Conservation (phyloP, 2,113 vertebrate genomes). For the Amphiprion ocellaris region DNA sequence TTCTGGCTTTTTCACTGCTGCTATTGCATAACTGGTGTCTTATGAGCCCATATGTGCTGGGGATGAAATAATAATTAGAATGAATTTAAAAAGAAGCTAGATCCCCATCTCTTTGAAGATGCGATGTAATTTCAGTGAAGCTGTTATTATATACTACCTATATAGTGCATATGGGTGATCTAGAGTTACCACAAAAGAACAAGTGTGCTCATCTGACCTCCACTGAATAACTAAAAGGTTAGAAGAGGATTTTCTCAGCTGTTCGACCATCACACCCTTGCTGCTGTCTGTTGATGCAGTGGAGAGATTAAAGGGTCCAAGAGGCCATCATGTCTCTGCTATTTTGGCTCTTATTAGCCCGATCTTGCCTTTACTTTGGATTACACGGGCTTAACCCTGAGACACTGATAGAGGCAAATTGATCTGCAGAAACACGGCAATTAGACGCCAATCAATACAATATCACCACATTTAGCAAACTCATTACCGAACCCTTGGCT, state of each 20-base stretch:
- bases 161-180: rapidly evolving
- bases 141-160: no score
- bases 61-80: background rate
- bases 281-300: constrained; percentile 25
- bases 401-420: constrained; percentile 25
- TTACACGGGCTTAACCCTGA: constrained; percentile 62
- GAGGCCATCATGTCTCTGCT: constrained; percentile 17
- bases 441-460: constrained; percentile 63
- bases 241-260: constrained; percentile 39
- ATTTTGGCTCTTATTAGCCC: constrained; percentile 45
- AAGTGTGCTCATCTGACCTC: background rate
- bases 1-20: background rate
- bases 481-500: constrained; percentile 42
- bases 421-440: constrained; percentile 61
- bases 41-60: background rate
- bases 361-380: constrained; percentile 52
- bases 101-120: no score
- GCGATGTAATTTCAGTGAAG: no score
- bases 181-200: background rate
- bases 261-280: constrained; percentile 14
- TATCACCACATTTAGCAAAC: constrained; percentile 55
- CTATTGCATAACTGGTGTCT: background rate
- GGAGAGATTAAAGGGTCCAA: constrained; percentile 52
- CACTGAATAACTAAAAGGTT: background rate
- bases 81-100: background rate